A percentile compares a stretch with the other conserved stretches of the same genome.
Evolutionary conservation across 2,888 invertebrate species (phyloP).

Genomic region (Meiosimyza platycephala): DNA sequence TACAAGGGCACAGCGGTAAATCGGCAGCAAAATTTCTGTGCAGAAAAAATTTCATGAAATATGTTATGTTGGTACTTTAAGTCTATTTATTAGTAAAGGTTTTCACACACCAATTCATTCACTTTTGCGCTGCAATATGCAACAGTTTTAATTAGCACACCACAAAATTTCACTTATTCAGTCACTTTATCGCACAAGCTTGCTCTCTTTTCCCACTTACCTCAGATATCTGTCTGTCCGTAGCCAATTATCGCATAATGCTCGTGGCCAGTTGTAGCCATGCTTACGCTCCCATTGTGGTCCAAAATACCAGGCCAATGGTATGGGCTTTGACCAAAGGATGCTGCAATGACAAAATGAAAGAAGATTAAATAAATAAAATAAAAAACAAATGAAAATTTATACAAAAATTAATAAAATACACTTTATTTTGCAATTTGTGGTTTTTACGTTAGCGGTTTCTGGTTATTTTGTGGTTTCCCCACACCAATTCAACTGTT

Average conservation of each 20-base stretch:
- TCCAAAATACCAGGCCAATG: conserved; percentile 91
- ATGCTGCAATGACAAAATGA: conserved; percentile 65
- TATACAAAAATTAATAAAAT: neutral
- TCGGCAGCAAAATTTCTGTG: conserved; percentile 86
- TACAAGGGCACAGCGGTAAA: conserved; percentile 90
- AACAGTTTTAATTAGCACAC: conserved; percentile 35
- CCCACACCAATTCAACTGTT: too few relatives aligned
- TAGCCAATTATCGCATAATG: conserved; percentile 91
- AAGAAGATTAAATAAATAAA: neutral
- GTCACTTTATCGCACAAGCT: too few relatives aligned
- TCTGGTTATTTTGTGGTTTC: too few relatives aligned
- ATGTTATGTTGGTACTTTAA: neutral
- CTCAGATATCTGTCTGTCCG: conserved; percentile 80
- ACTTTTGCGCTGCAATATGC: neutral
- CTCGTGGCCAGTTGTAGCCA: conserved; percentile 84
- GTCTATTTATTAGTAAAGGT: neutral
- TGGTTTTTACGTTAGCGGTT: too few relatives aligned
- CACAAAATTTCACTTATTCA: too few relatives aligned
- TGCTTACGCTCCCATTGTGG: conserved; percentile 87
- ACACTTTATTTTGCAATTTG: too few relatives aligned
- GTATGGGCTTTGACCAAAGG: conserved; percentile 92
- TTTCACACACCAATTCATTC: conserved; percentile 2
- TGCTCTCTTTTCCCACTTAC: conserved; percentile 49
- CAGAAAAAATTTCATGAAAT: neutral
- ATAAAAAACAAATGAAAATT: neutral